phyloP scores from a whole-genome alignment of 2,113 vertebrate species.

The Thermophis baileyi region DNA sequence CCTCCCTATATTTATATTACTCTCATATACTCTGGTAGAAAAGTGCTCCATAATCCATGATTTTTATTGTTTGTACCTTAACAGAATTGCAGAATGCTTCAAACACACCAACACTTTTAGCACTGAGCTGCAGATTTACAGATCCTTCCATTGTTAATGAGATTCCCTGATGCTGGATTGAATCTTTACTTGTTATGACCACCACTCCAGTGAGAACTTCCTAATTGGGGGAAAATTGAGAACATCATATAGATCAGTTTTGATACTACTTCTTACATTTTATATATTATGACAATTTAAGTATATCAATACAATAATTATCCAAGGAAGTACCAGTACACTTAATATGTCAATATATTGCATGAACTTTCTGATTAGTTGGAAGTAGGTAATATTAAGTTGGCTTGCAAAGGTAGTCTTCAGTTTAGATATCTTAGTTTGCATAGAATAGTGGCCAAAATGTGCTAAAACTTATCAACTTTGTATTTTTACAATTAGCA shows the following conservation, averaged over 20 bases:
- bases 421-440: background rate
- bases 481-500: background rate
- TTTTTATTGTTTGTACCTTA: slow-evolving; percentile 75
- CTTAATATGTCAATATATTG: background rate
- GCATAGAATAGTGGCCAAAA: background rate
- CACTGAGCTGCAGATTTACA: slow-evolving; percentile 94
- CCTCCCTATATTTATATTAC: background rate
- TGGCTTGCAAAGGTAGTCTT: background rate
- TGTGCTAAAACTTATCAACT: background rate
- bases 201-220: slow-evolving; percentile 88
- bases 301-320: background rate
- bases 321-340: background rate
- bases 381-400: background rate
- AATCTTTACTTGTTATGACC: slow-evolving; percentile 83
- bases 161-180: slow-evolving; percentile 90
- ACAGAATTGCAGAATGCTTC: slow-evolving; percentile 98
- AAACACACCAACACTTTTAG: slow-evolving; percentile 95
- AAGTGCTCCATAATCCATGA: background rate
- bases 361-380: background rate
- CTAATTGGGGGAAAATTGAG: slow-evolving; percentile 59
- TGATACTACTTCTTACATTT: background rate
- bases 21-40: background rate
- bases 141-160: slow-evolving; percentile 88
- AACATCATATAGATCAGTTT: background rate
- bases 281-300: background rate